Base-by-base conservation (phyloP, 2,888 invertebrate genomes). In the Deilephila porcellus region DNA sequence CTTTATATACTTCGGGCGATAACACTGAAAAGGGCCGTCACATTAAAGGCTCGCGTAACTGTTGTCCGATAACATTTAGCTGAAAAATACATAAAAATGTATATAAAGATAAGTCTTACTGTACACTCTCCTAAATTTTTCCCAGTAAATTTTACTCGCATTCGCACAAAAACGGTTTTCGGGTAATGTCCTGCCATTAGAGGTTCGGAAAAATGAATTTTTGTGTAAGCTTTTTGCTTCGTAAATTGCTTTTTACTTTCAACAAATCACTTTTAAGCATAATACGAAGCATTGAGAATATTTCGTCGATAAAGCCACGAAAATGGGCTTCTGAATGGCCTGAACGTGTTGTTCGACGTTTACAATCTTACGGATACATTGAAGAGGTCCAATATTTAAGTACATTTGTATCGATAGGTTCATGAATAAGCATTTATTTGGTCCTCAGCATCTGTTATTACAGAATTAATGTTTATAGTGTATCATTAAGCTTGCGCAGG, bases 111-210 rank as follows among this genome's bases (percentile, higher is more conserved):
- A 92, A 92, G 87, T 88, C 86, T 79, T 83, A 80, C 77, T 79
- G 84, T 81, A 85, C 81, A 77, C 82, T 88, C 85, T 85, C 85
- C 86, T 84, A 86, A 90, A 91, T 90, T 87, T 88, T 86, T 79
- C 81, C 80, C 86, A 86, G 87, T 90, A 89, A 90, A 91, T 91
- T 90, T 90, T 87, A 86, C 86, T 89, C 86, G 82, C 80, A 88
- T 89, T 90, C 88, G 82, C 82, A 84, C 86, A 88, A 88, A 89
- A 92, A 89, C 88, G 89, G 85, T 88, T 91, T 91, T 91, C 85
- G 85, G 88, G 92, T 92, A 92, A 92, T 90, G 88, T 88, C 82
- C 84, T 80, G 75, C 90, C 90, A 91, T 92, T 90, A 92, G 87
- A 85, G 88, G 90, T 89, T 89, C 86, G 83, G 85, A 83, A 88